phyloP scores from a whole-genome alignment of 2,113 vertebrate species.

The Vulpes ferrilata region DNA sequence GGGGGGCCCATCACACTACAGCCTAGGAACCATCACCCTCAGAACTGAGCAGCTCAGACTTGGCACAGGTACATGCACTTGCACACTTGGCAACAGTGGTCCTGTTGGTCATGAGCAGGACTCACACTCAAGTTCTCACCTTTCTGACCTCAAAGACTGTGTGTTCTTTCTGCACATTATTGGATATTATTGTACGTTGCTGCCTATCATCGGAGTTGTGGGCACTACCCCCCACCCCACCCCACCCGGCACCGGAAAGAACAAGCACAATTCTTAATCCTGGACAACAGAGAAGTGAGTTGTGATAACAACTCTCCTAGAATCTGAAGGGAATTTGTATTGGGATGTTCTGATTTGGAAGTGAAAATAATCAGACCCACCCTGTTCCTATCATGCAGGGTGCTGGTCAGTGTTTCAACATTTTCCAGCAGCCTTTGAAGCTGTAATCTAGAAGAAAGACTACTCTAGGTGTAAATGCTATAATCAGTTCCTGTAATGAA shows the following conservation, averaged over 20 bases:
- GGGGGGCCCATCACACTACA: no score
- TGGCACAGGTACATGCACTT: no score
- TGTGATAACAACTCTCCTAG: not conserved
- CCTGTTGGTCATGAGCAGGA: not conserved
- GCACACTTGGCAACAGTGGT: no score
- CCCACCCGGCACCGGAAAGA: not conserved
- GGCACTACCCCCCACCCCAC: not conserved
- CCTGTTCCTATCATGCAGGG: not conserved
- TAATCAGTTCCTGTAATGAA: not conserved
- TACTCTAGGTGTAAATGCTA: not conserved
- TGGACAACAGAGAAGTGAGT: not conserved
- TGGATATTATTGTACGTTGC: not conserved
- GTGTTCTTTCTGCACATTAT: not conserved
- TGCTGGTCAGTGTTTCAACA: not conserved
- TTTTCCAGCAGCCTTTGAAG: slow-evolving; percentile 20
- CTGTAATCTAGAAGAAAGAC: not conserved
- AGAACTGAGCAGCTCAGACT: no score
- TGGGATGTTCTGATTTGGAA: slow-evolving; percentile 8
- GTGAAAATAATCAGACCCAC: not conserved
- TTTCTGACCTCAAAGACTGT: not conserved
- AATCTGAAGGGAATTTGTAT: not conserved
- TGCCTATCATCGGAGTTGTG: not conserved
- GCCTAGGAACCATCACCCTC: no score
- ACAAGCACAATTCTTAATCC: not conserved
- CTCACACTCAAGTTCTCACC: not conserved